A percentile compares a stretch with the other conserved stretches of the same genome.
Evolutionary conservation across 2,888 invertebrate genomes (phyloP).

Genomic region (Xestia ashworthii): DNA sequence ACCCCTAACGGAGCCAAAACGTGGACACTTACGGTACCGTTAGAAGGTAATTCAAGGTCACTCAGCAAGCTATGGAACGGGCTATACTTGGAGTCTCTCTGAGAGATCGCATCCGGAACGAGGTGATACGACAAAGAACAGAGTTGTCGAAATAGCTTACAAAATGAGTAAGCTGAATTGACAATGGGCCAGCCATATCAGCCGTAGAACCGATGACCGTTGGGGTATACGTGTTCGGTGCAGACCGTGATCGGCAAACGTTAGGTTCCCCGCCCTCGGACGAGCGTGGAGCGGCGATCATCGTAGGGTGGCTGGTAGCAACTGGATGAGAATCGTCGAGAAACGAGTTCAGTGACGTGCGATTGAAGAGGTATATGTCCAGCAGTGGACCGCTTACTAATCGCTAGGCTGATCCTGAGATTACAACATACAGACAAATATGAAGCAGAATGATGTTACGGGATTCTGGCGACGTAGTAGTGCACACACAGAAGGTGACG

Average conservation of each 20-base stretch:
- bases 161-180: too few relatives aligned
- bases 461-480: not conserved
- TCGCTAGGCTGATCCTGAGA: not conserved
- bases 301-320: not conserved
- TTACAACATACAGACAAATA: slow-evolving; percentile 2
- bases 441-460: not conserved
- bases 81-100: too few relatives aligned
- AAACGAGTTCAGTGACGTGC: not conserved
- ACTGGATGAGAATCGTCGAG: not conserved
- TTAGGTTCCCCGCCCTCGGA: not conserved
- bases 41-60: too few relatives aligned
- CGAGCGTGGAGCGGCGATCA: not conserved
- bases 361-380: not conserved
- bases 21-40: too few relatives aligned
- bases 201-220: too few relatives aligned
- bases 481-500: not conserved
- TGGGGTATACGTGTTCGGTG: too few relatives aligned
- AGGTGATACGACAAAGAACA: too few relatives aligned
- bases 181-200: not conserved
- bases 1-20: too few relatives aligned
- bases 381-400: not conserved
- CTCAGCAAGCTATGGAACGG: too few relatives aligned
- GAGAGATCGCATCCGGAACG: too few relatives aligned
- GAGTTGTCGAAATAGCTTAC: too few relatives aligned
- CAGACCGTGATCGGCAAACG: not conserved